Conservation (phyloP, 2,113 vertebrate species). For the Rafetus swinhoei region DNA sequence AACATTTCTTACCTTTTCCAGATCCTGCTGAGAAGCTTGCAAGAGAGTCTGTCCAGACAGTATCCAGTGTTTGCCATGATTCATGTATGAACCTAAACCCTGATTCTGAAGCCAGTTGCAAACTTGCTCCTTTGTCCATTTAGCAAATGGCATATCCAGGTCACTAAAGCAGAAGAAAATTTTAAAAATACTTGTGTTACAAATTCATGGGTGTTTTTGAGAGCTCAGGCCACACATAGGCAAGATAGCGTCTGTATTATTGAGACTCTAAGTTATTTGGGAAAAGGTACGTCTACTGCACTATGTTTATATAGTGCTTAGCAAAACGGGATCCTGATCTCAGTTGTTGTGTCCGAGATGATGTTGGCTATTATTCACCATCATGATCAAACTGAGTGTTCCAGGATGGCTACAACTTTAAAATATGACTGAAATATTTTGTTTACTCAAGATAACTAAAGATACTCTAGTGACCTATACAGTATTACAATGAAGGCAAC, state of each 20-base stretch:
- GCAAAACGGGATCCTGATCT: not conserved
- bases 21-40: constrained; percentile 95
- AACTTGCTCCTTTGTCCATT: constrained; percentile 96
- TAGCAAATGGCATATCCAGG: constrained; percentile 95
- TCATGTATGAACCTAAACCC: constrained; percentile 91
- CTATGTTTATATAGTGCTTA: not conserved
- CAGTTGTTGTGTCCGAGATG: accelerated
- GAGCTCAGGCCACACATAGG: not conserved
- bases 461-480: not conserved
- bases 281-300: accelerated
- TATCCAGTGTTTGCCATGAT: constrained; percentile 91
- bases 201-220: not conserved
- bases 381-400: not conserved
- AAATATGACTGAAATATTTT: not conserved
- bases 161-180: constrained; percentile 79
- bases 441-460: not conserved
- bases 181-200: not conserved
- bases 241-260: accelerated
- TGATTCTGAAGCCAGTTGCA: constrained; percentile 96
- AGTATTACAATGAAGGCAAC: not conserved
- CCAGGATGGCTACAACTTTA: accelerated
- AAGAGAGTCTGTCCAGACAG: constrained; percentile 93
- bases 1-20: constrained; percentile 89
- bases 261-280: not conserved
- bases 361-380: not conserved